Evolutionary conservation across 2,888 invertebrate species (phyloP), one percentile per base, ranked within the genome.

Genomic region (Acleris cristana): DNA sequence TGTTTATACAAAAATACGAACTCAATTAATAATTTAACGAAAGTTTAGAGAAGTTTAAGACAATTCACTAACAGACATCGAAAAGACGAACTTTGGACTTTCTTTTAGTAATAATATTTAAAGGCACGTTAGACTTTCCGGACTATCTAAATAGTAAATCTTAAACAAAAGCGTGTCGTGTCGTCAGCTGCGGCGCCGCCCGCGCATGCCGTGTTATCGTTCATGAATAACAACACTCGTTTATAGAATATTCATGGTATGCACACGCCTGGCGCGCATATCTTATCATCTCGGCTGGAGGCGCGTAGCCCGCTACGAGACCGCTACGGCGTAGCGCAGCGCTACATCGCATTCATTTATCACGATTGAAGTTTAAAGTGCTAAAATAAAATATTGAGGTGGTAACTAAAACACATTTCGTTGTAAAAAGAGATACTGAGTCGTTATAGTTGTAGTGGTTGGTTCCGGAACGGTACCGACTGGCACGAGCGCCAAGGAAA

Each of bases 161-260:
- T 51, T 44, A 19, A 49, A 65, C 23, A 59, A 49, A 48, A 65
- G 45, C 62, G 30, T 59, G 65, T 23, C 59, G 18, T 60, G 26
- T 65, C 49, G 26, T 55, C 60, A 60, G 40, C 59, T 19, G 23
- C 23, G 44, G 18, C 54, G 49, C 49, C 55, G 65, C 59, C 21
- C 48, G 65, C 59, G 59, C 65, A 49, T 40, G 49, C 16, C 49
- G 55, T 55, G 60, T 55, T 54, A 60, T 65, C 65, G 54, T 51
- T 65, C 65, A 65, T 65, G 65, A 65, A 65, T 65, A 65, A 60
- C 55, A 65, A 65, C 65, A 60, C 60, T 66, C 55, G 61, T 66
- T 66, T 66, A 61, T 66, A 61, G 61, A 66, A 66, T 66, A 66
- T 66, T 66, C 65, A 66, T 66, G 65, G 44, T 66, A 66, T 66